Evolutionary conservation across 2,888 invertebrate genomes (phyloP).

Genomic region (Trileptium ribeirensis): DNA sequence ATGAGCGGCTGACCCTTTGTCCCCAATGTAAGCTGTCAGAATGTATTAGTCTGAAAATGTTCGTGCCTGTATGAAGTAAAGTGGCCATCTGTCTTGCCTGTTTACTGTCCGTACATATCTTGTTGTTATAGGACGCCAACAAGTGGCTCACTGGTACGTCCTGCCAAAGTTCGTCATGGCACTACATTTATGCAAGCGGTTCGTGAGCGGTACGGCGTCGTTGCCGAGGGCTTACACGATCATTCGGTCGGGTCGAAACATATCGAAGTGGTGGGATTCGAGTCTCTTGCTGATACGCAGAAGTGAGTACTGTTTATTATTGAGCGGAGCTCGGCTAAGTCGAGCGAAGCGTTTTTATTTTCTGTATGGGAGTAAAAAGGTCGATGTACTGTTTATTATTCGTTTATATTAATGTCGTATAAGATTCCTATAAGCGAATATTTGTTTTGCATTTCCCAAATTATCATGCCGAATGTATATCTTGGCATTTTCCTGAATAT

Average conservation of each 20-base stretch:
- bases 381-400: too few species aligned
- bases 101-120: too few species aligned
- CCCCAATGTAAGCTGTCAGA: too few species aligned
- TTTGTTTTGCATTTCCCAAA: not conserved
- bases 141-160: not conserved
- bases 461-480: not conserved
- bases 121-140: not conserved
- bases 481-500: too few species aligned
- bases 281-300: not conserved
- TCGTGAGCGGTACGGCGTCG: not conserved
- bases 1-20: too few species aligned
- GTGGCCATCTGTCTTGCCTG: too few species aligned
- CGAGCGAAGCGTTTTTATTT: too few species aligned
- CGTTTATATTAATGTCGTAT: not conserved
- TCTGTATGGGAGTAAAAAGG: too few species aligned
- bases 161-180: not conserved
- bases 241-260: not conserved
- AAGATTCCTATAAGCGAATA: not conserved
- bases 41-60: too few species aligned
- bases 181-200: not conserved
- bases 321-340: too few species aligned
- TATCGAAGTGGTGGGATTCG: not conserved
- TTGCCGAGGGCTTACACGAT: not conserved
- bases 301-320: too few species aligned
- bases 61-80: too few species aligned